Base-by-base conservation (phyloP, 2,113 vertebrate genomes). In the Pleuronectes platessa region DNA sequence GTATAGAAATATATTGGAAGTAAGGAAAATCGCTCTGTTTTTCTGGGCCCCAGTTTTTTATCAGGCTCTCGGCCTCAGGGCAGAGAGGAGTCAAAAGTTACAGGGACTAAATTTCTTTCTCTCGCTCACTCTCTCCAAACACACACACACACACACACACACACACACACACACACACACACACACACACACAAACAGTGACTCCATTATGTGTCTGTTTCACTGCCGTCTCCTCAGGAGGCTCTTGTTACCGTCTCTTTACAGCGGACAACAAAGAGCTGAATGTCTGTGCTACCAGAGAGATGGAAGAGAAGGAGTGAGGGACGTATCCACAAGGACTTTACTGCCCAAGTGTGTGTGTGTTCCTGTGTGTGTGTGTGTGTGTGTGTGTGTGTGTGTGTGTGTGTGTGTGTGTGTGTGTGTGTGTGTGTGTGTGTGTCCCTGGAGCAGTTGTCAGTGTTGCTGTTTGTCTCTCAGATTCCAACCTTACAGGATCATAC, bases 181-280 rank as follows among this genome's bases (percentile, higher is more conserved):
- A 80, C 26, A 27, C 18, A 78, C 61, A 69, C 74, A 82, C 56
- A 61, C 75, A 68, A 59, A 76, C 78, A 90, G 71, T 63, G 79
- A 74, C 76, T 66, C 78, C 84, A 88, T 91, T 93, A 87, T 92
- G 82, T 73, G 54, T 87, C 60, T 72, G 81, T 76, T 83, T 83
- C 82, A 65, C 77, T 67, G 60, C 37, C 40, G 63, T 81, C 71
- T 85, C 74, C 81, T 92, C 85, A 82, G 84, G 79, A 82, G 86
- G 86, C 78, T 92, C 90, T 63, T 84, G 81, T 93, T 93, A 88
- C 92, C 47, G 1, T 69, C 79, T 71, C 69, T 42, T 74, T 68
- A 45, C 71, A 72, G 62, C 62, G 40, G 63, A 63, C 56, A 82
- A 92, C 87, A 92, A 91, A 92, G 90, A 88, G 31, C 63, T 68